A percentile compares a stretch with the other conserved stretches of the same genome.
Conservation (phyloP, 1,140 invertebrate species). For the Coelopa frigida region DNA sequence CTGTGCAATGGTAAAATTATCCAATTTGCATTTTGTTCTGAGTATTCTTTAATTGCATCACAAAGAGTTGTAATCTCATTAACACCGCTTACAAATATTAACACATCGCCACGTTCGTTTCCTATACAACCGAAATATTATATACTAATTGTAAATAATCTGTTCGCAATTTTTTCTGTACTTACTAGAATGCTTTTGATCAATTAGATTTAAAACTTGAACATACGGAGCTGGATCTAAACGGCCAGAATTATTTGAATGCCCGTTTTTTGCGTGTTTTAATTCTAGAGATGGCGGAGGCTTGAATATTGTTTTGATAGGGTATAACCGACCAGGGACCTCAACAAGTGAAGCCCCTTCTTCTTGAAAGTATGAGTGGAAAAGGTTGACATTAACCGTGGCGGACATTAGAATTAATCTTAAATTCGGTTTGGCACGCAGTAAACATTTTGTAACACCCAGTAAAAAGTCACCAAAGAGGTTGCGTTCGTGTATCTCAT, state of each 20-base stretch:
- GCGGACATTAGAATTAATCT: slow-evolving; percentile 98
- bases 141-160: slow-evolving; percentile 1
- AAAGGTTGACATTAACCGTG: slow-evolving; percentile 94
- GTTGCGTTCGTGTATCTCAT: slow-evolving; percentile 95
- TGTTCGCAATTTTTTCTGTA: slow-evolving; percentile 9
- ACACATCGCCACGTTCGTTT: slow-evolving; percentile 85
- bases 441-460: slow-evolving; percentile 83
- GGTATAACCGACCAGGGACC: slow-evolving; percentile 89
- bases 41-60: slow-evolving; percentile 81
- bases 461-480: slow-evolving; percentile 92
- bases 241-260: slow-evolving; percentile 12
- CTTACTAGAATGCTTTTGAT: slow-evolving; percentile 75
- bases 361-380: slow-evolving; percentile 79
- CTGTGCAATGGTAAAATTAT: slow-evolving; percentile 94
- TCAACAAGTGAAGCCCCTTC: slow-evolving; percentile 74
- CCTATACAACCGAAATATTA: slow-evolving; percentile 4
- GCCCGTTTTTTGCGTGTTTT: slow-evolving; percentile 28
- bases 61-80: slow-evolving; percentile 88
- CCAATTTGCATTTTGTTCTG: slow-evolving; percentile 76
- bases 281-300: slow-evolving; percentile 68
- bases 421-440: slow-evolving; percentile 70
- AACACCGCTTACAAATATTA: slow-evolving; percentile 95
- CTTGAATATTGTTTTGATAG: slow-evolving; percentile 82
- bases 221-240: slow-evolving; percentile 88
- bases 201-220: slow-evolving; percentile 85